Percentiles rank a stretch among this genome's conserved stretches.
Evolutionary conservation across 2,888 invertebrate species (phyloP).

Genomic region (Dasysyrphus tricinctus): DNA sequence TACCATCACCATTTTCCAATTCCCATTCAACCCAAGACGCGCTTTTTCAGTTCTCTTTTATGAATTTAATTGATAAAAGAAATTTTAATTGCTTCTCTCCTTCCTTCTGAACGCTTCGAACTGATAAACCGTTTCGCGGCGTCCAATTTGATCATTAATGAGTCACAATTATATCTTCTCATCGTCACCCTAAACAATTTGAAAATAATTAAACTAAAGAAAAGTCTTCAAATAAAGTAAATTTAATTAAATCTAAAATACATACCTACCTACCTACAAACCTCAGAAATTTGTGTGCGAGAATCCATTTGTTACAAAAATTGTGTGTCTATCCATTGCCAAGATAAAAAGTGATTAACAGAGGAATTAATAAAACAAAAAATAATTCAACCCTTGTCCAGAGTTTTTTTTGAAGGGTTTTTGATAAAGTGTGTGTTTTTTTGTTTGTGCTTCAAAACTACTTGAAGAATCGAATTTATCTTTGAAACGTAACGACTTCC

Average conservation of each 20-base stretch:
- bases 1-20: not conserved
- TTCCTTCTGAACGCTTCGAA: slow-evolving; percentile 28
- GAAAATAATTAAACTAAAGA: not conserved
- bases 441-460: not conserved
- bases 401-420: slow-evolving; percentile 1
- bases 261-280: not conserved
- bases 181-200: not conserved
- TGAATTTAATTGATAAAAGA: slow-evolving; percentile 38
- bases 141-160: slow-evolving; percentile 25
- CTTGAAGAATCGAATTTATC: not conserved
- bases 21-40: slow-evolving; percentile 35
- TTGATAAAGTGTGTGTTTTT: not conserved
- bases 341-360: slow-evolving; percentile 2
- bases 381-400: not conserved
- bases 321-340: not conserved
- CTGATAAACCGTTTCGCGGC: slow-evolving; percentile 46
- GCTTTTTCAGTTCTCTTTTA: slow-evolving; percentile 24
- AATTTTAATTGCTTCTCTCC: slow-evolving; percentile 11
- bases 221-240: not conserved
- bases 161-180: slow-evolving; percentile 22
- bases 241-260: not conserved
- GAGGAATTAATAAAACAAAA: not conserved
- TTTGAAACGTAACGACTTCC: not conserved
- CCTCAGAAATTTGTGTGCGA: not conserved
- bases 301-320: not conserved